phyloP scores from a whole-genome alignment of 2,888 invertebrate genomes.

The Geotrupes spiniger region DNA sequence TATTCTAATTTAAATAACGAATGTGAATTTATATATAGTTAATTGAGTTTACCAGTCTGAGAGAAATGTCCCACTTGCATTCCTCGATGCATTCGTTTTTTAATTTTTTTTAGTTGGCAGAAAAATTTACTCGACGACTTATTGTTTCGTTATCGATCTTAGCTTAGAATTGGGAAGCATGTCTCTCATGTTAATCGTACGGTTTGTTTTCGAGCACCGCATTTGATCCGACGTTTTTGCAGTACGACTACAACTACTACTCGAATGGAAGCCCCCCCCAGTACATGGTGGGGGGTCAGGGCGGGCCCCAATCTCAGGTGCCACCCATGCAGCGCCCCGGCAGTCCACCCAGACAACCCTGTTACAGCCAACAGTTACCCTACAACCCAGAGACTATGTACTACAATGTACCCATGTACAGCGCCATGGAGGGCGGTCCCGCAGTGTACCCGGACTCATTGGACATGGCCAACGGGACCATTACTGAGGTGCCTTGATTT shows the following conservation, averaged over 20 bases:
- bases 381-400: constrained; percentile 34
- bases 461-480: constrained; percentile 38
- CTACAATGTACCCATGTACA: constrained; percentile 43
- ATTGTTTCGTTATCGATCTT: constrained; percentile 3
- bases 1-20: too few relatives aligned
- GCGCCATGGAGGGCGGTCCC: constrained; percentile 38
- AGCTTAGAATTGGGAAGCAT: neutral
- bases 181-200: constrained; percentile 1
- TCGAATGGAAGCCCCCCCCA: constrained; percentile 40
- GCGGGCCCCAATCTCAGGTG: constrained; percentile 30
- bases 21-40: too few relatives aligned
- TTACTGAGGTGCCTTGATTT: constrained; percentile 42
- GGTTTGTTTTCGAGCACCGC: neutral
- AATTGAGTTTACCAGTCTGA: too few relatives aligned
- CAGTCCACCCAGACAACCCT: constrained; percentile 37
- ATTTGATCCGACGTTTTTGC: constrained; percentile 26
- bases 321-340: constrained; percentile 35
- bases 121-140: constrained; percentile 7
- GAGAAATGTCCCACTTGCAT: neutral
- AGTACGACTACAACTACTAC: constrained; percentile 47
- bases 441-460: constrained; percentile 37
- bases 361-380: constrained; percentile 33
- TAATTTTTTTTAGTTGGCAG: neutral
- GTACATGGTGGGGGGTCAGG: constrained; percentile 37
- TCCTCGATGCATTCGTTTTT: constrained; percentile 2